Conservation (phyloP, 2,113 vertebrate species). For the Carassius auratus region DNA sequence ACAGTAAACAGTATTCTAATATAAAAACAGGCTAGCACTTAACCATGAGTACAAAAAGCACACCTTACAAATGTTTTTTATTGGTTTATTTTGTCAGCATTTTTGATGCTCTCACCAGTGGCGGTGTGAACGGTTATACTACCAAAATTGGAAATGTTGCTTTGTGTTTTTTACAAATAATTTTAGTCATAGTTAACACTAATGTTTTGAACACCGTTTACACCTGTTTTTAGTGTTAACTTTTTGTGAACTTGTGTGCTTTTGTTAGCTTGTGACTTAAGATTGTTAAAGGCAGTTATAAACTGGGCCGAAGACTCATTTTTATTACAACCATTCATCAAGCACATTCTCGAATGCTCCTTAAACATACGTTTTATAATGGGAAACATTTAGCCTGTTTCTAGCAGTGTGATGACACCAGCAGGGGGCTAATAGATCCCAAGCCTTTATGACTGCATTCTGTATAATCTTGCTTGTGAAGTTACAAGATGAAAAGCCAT, state of each 20-base stretch:
- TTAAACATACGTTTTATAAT: slow-evolving; percentile 9
- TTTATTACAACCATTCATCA: neutral
- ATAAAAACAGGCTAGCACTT: no score
- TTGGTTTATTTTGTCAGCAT: no score
- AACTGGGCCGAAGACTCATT: neutral
- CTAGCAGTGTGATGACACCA: neutral
- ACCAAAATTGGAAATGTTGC: no score
- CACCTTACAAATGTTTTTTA: no score
- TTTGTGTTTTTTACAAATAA: no score
- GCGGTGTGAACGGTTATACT: no score
- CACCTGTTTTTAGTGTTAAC: neutral
- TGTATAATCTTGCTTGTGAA: slow-evolving; percentile 25
- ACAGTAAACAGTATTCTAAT: no score
- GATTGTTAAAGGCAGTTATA: neutral
- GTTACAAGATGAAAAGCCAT: slow-evolving; percentile 24
- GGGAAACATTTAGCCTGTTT: slow-evolving; percentile 1
- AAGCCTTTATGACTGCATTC: slow-evolving; percentile 31
- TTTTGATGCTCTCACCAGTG: no score
- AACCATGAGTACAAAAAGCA: no score
- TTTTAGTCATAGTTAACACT: no score
- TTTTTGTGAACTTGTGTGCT: neutral
- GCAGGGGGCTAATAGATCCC: slow-evolving; percentile 32
- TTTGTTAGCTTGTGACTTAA: neutral
- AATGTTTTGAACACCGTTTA: neutral
- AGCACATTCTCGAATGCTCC: neutral